Evolutionary conservation across 2,888 invertebrate genomes (phyloP), one percentile per base, ranked within the genome.

Genomic region (Drosophila kokeensis): DNA sequence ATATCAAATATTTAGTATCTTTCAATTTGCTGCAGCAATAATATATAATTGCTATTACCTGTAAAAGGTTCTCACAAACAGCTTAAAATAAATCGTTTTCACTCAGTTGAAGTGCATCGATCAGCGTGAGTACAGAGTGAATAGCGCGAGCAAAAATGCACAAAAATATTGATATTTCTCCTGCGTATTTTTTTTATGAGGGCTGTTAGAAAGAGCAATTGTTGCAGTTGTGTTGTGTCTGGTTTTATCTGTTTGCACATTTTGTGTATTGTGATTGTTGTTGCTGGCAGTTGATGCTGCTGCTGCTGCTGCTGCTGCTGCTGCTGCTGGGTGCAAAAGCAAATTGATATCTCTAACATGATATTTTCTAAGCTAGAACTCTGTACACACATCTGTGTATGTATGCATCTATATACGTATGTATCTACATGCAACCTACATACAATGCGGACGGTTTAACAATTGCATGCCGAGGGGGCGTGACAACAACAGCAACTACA

Each of bases 321-420:
- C 34, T 69, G 61, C 49, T 70, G 32, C 38, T 59, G 69, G 59
- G 54, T 72, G 75, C 82, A 65, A 69, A 77, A 21, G 42, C 84
- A 82, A 84, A 71, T 82, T 84, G 80, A 84, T 77, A 80, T 75
- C 72, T 78, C 70, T 62, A 69, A 75, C 71, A 72, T 72, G 66
- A 82, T 67, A 62, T 62, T 69, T 63, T 55, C 29, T 36, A 52
- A 50, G 75, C 62, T 61, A 49, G 60, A 68, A 57, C 69, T 69
- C 7, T 45, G 21, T 15, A 8, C 45, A 24, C 45, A 15, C 24
- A 45, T 36, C 36, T 36, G 15, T 15, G 36, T 15, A 38, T 24
- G 36, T 76, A 49, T 50, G 67, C 73, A 81, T 82, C 71, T 76
- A 21, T 8, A 8, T 13, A n/a, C 21, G 13, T 36, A 32, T 11